phyloP scores from a whole-genome alignment of 2,797 vertebrate species.

The Heliangelus exortis region DNA sequence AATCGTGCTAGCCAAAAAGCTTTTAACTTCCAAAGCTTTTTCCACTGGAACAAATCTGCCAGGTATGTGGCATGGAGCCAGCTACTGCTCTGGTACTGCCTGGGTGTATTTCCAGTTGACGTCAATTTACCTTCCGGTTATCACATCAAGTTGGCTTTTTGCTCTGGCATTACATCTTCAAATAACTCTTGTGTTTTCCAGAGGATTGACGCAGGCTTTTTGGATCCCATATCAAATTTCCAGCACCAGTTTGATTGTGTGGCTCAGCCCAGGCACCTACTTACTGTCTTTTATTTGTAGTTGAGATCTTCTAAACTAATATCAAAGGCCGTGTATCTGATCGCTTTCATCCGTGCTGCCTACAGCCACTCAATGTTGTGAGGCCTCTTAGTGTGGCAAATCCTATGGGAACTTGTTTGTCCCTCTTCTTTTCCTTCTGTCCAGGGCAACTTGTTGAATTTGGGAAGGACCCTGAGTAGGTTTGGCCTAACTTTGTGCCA shows the following conservation, averaged over 20 bases:
- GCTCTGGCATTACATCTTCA: conserved; percentile 40
- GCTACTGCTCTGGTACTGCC: conserved; percentile 4
- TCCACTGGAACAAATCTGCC: not conserved
- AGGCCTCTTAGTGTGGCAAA: not conserved
- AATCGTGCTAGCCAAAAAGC: not conserved
- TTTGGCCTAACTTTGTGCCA: not conserved
- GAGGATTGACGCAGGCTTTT: conserved; percentile 34
- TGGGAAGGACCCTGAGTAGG: not conserved
- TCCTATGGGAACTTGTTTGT: not conserved
- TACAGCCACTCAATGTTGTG: not conserved
- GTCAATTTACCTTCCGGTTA: conserved; percentile 47
- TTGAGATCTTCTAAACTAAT: not conserved
- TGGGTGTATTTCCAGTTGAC: conserved; percentile 45
- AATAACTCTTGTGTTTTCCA: conserved; percentile 49
- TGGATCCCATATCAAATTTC: conserved; percentile 38
- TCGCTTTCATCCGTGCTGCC: not conserved
- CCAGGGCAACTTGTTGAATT: not conserved
- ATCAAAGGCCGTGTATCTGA: not conserved
- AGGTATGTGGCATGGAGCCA: not conserved
- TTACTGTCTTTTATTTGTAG: not conserved
- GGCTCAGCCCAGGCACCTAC: conserved; percentile 11
- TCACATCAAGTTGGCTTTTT: conserved; percentile 55
- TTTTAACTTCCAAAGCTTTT: not conserved
- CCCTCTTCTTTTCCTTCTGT: not conserved
- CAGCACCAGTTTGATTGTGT: conserved; percentile 28